These are phyloP conservation scores for Drosophila melanosoma DNA, from an alignment of 2,888 invertebrate species.

Conservation along the genomic window DNA sequence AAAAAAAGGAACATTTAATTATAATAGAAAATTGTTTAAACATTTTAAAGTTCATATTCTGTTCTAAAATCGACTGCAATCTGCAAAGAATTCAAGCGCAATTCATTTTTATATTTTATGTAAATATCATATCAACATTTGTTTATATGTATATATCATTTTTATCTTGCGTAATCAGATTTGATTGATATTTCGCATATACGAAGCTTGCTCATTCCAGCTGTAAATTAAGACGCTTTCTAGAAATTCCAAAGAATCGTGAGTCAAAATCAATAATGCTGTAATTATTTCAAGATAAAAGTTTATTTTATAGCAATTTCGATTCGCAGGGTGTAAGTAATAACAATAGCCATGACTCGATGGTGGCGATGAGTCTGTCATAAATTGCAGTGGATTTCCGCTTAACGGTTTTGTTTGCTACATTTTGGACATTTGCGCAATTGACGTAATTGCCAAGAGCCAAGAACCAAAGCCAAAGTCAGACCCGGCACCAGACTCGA, in stretches of 20 bases:
- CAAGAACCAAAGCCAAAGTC: constrained; percentile 32
- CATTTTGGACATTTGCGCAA: constrained; percentile 71
- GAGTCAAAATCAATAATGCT: neutral
- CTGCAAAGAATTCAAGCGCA: neutral
- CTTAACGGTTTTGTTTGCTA: constrained; percentile 77
- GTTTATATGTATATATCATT: neutral
- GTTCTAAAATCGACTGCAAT: neutral
- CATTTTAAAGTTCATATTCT: too few species aligned
- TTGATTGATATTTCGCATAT: neutral
- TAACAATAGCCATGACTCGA: constrained; percentile 5
- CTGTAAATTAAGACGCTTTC: neutral
- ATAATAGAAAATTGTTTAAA: too few species aligned
- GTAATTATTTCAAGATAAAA: neutral
- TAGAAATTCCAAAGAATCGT: neutral
- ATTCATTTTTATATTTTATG: neutral
- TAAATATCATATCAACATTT: neutral
- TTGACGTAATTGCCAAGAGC: constrained; percentile 76
- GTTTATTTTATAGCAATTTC: neutral
- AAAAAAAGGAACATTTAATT: too few species aligned
- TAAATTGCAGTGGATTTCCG: constrained; percentile 71
- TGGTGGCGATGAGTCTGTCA: constrained; percentile 43
- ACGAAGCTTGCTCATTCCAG: neutral
- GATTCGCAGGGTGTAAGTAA: constrained; percentile 26
- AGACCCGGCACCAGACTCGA: constrained; percentile 40
- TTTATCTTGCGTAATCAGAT: neutral